Conservation (phyloP, 2,113 vertebrate genomes). For the Cathartes aura region DNA sequence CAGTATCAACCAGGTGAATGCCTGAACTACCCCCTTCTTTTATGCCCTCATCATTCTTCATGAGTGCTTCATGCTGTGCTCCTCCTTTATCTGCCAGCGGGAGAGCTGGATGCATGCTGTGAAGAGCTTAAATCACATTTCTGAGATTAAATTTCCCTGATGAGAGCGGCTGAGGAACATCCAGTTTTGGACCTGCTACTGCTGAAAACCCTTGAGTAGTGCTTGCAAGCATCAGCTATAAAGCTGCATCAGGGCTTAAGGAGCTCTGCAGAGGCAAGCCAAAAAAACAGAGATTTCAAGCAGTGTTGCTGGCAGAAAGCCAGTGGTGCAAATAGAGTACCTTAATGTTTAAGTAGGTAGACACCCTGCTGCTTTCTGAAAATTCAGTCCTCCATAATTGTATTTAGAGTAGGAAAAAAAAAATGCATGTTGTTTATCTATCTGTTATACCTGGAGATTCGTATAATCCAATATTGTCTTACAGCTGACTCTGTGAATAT, state of each 20-base stretch:
- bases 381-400: neutral
- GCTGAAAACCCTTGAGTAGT: neutral
- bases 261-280: neutral
- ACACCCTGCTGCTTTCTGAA: neutral
- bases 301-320: neutral
- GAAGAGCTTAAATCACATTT: neutral
- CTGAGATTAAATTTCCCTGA: neutral
- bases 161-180: neutral
- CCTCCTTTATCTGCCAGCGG: neutral
- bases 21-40: neutral
- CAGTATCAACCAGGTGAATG: neutral
- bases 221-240: neutral
- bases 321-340: neutral
- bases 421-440: neutral
- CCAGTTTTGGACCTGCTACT: neutral
- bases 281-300: neutral
- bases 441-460: neutral
- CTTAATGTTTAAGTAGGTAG: neutral
- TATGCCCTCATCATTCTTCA: neutral
- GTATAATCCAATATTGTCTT: constrained; percentile 2
- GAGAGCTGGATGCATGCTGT: neutral
- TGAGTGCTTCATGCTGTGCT: neutral
- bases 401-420: neutral
- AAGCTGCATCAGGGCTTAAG: neutral
- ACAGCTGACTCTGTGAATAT: constrained; percentile 98